phyloP scores from a whole-genome alignment of 2,113 vertebrate species.

The Corythaeola cristata region DNA sequence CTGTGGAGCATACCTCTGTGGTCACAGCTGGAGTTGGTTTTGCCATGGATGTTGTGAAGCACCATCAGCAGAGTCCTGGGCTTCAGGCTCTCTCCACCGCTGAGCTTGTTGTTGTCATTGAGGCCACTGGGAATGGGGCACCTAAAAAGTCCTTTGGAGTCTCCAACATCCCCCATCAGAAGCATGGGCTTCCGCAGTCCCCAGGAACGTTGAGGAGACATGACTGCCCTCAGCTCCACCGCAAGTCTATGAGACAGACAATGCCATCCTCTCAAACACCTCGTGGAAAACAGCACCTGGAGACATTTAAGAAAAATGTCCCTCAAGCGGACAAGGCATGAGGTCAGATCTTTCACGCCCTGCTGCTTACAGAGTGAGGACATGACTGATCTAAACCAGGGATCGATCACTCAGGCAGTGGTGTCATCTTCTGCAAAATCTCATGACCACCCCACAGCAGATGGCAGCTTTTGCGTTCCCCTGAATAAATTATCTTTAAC shows the following conservation, averaged over 20 bases:
- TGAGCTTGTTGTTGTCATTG: neutral
- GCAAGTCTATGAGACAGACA: too few relatives aligned
- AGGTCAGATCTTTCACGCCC: neutral
- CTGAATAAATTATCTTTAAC: neutral
- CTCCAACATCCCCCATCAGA: neutral
- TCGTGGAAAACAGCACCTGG: neutral
- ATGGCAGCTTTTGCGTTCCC: neutral
- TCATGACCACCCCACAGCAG: neutral
- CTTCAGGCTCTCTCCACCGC: neutral
- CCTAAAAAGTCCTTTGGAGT: neutral
- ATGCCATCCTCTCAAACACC: accelerated
- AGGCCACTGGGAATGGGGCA: neutral
- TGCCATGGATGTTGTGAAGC: accelerated
- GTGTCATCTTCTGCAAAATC: neutral
- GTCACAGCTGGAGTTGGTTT: neutral
- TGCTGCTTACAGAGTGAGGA: neutral
- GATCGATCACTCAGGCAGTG: accelerated
- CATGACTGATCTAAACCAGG: neutral
- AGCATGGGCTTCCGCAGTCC: accelerated
- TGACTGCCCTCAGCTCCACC: neutral
- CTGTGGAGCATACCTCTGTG: too few relatives aligned
- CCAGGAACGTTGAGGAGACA: neutral
- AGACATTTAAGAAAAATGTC: neutral
- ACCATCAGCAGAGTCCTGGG: neutral
- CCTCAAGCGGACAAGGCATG: neutral